Base-by-base conservation (phyloP, 2,797 vertebrate genomes). In the Chromis chromis region DNA sequence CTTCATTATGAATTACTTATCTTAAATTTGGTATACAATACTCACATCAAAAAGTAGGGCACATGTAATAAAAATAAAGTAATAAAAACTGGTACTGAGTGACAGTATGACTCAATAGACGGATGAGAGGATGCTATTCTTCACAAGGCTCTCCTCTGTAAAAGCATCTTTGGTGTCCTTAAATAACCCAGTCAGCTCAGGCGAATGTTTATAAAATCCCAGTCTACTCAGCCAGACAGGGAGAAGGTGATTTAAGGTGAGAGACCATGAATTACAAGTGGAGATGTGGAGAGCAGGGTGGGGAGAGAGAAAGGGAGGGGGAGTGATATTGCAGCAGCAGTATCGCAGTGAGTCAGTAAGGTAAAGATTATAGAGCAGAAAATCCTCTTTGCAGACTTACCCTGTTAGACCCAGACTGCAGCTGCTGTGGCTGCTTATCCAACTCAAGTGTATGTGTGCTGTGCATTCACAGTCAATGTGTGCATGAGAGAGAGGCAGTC, bases 331-430 rank as follows among this genome's bases (percentile, higher is more conserved):
- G 54, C 36, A 74, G 65, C 46, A 79, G 75, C 66, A 81, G 77
- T 42, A 81, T 68, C 65, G 69, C 67, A 76, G 60, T 64, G 50
- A 68, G 55, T 74, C 69, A 73, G 25, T 27, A 56, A 76, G 66
- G 64, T 68, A 61, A 75, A 84, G 77, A 91, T 91, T 83, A 88
- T 76, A 66, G 58, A 79, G 64, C 54, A 77, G 71, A 84, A 90
- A 86, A 87, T 89, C 82, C 73, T 85, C 81, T 89, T 88, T 86
- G 65, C 74, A 88, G 88, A 86, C 85, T 83, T 86, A 82, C 78
- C 67, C 65, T 40, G 70, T 71, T 66, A 71, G 79, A 82, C 83
- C 72, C 79, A 87, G 77, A 85, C 66, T 81, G 79, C 82, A 83
- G 65, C 78, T 86, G 79, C 71, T 36, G 28, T 21, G 21, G 12